Conservation (phyloP, 2,888 invertebrate species). For the Hyposoter dolosus region DNA sequence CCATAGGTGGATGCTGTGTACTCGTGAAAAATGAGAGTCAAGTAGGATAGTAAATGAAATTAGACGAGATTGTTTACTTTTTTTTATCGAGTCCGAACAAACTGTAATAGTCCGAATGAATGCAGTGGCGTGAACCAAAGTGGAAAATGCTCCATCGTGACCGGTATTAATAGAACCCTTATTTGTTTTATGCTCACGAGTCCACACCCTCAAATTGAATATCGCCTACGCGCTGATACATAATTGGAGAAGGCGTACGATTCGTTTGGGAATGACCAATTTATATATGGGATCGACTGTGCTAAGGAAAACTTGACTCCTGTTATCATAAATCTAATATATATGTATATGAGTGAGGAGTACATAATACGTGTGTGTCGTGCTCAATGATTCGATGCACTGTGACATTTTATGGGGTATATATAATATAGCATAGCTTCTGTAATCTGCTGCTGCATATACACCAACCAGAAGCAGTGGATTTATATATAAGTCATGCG, state of each 20-base stretch:
- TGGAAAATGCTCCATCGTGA: neutral
- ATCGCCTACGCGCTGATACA: slow-evolving; percentile 54
- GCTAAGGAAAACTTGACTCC: neutral
- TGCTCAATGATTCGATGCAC: slow-evolving; percentile 47
- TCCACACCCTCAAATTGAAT: slow-evolving; percentile 35
- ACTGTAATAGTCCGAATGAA: neutral
- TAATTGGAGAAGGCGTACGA: slow-evolving; percentile 63
- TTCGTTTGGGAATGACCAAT: slow-evolving; percentile 44
- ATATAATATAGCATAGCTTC: slow-evolving; percentile 21
- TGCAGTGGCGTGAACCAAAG: neutral
- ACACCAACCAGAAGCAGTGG: slow-evolving; percentile 34
- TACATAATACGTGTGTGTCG: slow-evolving; percentile 11
- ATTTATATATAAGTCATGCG: slow-evolving; percentile 50
- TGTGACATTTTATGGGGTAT: slow-evolving; percentile 54
- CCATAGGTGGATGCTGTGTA: neutral
- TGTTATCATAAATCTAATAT: too few relatives aligned
- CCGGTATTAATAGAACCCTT: slow-evolving; percentile 35
- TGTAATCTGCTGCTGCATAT: slow-evolving; percentile 27
- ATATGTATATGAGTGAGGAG: neutral
- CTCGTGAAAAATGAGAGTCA: neutral
- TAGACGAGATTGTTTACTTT: neutral
- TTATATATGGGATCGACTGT: slow-evolving; percentile 1
- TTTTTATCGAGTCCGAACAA: neutral
- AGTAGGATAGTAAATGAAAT: neutral
- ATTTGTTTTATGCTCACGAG: neutral